Percentiles rank a stretch among this genome's conserved stretches.
These are phyloP conservation scores for Drosophila austrosaltans DNA, from an alignment of 2,888 invertebrate species.

Conservation along the genomic window DNA sequence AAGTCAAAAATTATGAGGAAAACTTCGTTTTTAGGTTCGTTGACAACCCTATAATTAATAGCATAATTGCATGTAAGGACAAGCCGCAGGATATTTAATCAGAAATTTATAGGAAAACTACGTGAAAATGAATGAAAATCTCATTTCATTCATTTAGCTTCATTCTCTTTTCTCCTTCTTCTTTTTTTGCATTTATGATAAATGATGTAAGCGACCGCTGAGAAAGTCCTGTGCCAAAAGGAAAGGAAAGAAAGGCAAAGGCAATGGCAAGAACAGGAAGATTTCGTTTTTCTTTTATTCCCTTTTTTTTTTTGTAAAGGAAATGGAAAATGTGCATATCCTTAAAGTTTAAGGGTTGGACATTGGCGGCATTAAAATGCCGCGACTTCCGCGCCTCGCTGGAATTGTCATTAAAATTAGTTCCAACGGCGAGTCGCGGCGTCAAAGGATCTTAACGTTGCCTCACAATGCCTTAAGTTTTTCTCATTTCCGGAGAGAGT, in stretches of 20 bases:
- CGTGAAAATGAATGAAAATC: slow-evolving; percentile 54
- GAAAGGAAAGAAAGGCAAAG: slow-evolving; percentile 33
- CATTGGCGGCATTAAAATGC: slow-evolving; percentile 26
- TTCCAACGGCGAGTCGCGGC: slow-evolving; percentile 49
- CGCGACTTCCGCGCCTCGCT: slow-evolving; percentile 54
- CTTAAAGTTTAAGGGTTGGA: slow-evolving; percentile 42
- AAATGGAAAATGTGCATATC: slow-evolving; percentile 44
- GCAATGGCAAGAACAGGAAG: background rate
- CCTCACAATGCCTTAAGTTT: slow-evolving; percentile 59
- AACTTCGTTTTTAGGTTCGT: slow-evolving; percentile 26
- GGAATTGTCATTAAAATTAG: slow-evolving; percentile 79
- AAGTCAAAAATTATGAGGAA: slow-evolving; percentile 22
- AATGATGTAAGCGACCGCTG: slow-evolving; percentile 41
- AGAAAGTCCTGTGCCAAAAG: slow-evolving; percentile 31
- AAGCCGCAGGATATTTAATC: slow-evolving; percentile 45
- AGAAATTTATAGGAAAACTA: slow-evolving; percentile 54
- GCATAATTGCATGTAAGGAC: slow-evolving; percentile 47
- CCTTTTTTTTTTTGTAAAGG: slow-evolving; percentile 11
- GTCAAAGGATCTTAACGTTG: slow-evolving; percentile 42
- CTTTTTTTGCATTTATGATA: slow-evolving; percentile 40
- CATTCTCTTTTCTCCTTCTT: background rate
- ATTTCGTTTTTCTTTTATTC: slow-evolving; percentile 4
- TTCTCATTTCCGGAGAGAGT: slow-evolving; percentile 66
- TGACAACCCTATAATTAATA: slow-evolving; percentile 64
- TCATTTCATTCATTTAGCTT: background rate